Percentiles rank a stretch among this genome's conserved stretches.
phyloP scores from a whole-genome alignment of 2,888 invertebrate species.

The Ernsta delagoae region DNA sequence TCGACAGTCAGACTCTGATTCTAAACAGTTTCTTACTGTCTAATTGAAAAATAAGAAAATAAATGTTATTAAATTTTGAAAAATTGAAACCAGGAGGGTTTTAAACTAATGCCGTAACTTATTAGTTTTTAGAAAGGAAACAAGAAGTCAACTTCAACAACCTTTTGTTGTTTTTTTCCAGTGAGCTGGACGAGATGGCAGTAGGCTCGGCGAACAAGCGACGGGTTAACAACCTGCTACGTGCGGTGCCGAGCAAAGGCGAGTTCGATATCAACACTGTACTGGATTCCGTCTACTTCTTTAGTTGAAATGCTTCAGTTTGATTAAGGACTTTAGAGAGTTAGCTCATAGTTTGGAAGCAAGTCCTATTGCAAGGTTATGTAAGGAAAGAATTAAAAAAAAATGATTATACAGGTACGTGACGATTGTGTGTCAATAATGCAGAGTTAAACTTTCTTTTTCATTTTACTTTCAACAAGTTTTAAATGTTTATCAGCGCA shows the following conservation, averaged over 20 bases:
- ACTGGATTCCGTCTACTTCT: slow-evolving; percentile 92
- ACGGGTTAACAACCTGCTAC: slow-evolving; percentile 86
- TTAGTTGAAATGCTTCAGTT: slow-evolving; percentile 85
- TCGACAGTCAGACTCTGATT: no score
- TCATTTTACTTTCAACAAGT: neutral
- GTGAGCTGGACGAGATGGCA: slow-evolving; percentile 77
- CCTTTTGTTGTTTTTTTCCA: slow-evolving; percentile 56
- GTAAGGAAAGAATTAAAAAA: slow-evolving; percentile 7
- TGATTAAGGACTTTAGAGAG: neutral
- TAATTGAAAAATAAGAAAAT: no score
- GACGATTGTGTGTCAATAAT: slow-evolving; percentile 6
- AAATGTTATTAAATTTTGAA: no score
- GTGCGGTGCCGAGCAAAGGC: slow-evolving; percentile 89
- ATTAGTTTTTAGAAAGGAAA: no score
- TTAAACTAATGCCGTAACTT: no score
- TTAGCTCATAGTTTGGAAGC: neutral
- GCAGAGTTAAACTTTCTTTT: no score
- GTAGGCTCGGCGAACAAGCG: slow-evolving; percentile 83
- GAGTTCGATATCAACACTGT: slow-evolving; percentile 91
- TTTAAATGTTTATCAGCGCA: neutral
- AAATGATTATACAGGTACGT: neutral
- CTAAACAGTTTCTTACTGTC: no score
- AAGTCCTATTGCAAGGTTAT: neutral
- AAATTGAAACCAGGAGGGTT: no score
- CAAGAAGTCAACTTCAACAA: no score